Evolutionary conservation across 92 coral and sea anemone genomes (phyloP).

Genomic region (Virgularia gustaviana): DNA sequence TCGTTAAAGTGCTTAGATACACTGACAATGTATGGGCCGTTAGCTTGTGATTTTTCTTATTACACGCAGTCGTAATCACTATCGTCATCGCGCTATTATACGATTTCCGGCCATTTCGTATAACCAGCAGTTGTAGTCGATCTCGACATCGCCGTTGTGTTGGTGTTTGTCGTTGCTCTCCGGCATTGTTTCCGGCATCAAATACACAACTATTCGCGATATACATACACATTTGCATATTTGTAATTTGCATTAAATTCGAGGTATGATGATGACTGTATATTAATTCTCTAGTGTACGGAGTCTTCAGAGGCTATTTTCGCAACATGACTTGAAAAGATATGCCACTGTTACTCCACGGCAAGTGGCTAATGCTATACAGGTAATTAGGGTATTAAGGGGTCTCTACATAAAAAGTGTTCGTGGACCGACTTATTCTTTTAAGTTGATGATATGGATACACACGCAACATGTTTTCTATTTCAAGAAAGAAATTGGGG

Average conservation of each 20-base stretch:
- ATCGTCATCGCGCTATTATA: too few species aligned
- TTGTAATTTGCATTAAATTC: background rate
- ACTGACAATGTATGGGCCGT: too few species aligned
- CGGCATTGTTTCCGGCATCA: too few species aligned
- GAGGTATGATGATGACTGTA: background rate
- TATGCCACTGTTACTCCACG: slow-evolving; percentile 18
- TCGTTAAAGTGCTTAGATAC: too few species aligned
- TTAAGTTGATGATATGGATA: background rate
- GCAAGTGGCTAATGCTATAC: slow-evolving; percentile 7
- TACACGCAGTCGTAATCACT: too few species aligned
- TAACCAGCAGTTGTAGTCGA: too few species aligned
- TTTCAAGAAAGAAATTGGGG: slow-evolving; percentile 15
- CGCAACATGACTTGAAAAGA: background rate
- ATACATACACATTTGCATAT: background rate
- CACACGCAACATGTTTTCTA: background rate
- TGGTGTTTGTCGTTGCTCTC: too few species aligned
- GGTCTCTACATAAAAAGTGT: background rate
- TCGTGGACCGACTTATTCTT: background rate
- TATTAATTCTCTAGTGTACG: slow-evolving; percentile 8
- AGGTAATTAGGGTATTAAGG: background rate
- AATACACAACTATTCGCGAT: background rate
- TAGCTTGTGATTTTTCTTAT: too few species aligned
- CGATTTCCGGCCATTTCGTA: too few species aligned
- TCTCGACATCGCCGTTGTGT: too few species aligned
- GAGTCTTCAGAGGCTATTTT: slow-evolving; percentile 12